These are phyloP conservation scores for Eriosoma lanigerum DNA, from an alignment of 1,140 invertebrate species.

Conservation along the genomic window DNA sequence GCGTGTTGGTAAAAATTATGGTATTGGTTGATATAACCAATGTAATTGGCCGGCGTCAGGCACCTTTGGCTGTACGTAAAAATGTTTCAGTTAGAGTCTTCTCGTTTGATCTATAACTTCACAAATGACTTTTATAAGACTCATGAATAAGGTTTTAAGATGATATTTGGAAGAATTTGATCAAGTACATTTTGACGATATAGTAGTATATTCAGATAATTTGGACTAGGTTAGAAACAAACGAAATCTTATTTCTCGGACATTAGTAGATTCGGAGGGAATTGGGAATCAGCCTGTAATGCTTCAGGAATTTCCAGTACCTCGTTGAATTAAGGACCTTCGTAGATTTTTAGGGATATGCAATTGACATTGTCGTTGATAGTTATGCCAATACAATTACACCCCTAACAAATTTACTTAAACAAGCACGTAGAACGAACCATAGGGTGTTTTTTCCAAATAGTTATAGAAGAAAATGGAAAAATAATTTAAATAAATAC, in stretches of 20 bases:
- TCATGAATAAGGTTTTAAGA: constrained; percentile 54
- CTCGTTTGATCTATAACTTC: constrained; percentile 60
- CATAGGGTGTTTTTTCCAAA: neutral
- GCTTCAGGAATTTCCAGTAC: constrained; percentile 56
- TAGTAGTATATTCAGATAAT: neutral
- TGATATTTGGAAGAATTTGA: neutral
- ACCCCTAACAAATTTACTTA: neutral
- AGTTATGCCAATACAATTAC: neutral
- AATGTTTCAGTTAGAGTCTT: constrained; percentile 59
- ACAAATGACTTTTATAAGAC: constrained; percentile 58
- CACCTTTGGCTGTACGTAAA: no score
- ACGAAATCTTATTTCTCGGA: constrained; percentile 58
- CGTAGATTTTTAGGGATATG: constrained; percentile 57
- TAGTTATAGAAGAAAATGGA: no score
- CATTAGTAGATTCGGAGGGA: constrained; percentile 58
- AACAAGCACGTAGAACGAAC: neutral
- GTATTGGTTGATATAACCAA: no score
- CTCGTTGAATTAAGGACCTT: constrained; percentile 56
- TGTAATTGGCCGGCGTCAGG: no score
- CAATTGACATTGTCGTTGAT: constrained; percentile 5
- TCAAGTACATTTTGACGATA: constrained; percentile 28
- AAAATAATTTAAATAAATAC: no score
- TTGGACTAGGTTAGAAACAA: constrained; percentile 52
- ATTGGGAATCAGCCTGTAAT: constrained; percentile 58
- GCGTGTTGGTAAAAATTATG: no score